Evolutionary conservation across 2,113 vertebrate genomes (phyloP), one percentile per base, ranked within the genome.

Genomic region (Seriola dumerili): DNA sequence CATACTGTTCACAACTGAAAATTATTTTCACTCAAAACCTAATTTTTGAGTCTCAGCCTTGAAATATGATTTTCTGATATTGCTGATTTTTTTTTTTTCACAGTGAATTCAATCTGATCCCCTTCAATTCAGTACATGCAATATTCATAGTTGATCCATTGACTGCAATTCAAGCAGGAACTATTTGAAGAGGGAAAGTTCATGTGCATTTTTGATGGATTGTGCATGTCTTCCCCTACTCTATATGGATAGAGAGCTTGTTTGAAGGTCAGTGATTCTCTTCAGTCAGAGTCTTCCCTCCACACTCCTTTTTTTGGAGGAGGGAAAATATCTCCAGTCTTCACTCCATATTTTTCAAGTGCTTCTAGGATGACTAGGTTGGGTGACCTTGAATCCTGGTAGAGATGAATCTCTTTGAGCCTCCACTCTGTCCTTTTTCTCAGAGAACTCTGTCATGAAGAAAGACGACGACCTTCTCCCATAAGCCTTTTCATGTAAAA

Each of bases 171-270:
- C 85, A 92, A 93, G 88, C 84, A 76, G 92, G 93, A 94, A 94
- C 92, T 93, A 93, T 94, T 93, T 93, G 93, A 92, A 93, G 93
- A 94, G 89, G 89, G 88, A 94, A 94, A 95, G 93, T 94, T 94
- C 94, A 93, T 94, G 92, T 95, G 93, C 93, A 94, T 94, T 94
- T 91, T 94, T 95, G 94, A 95, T 95, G 94, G 93, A 95, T 94
- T 93, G 91, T 93, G 92, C 89, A 93, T 93, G 93, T 92, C 91
- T 92, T 84, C 82, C 81, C 91, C 86, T 92, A 90, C 90, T 93
- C 90, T 92, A 92, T 93, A 93, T 94, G 94, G 93, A 94, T 94
- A 93, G 93, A 92, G 90, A 93, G 93, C 94, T 94, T 93, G 89
- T 94, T 93, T 94, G 94, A 95, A 94, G 93, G 93, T 95, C 94